Base-by-base conservation (phyloP, 2,888 invertebrate genomes). In the Drosophila monieri region DNA sequence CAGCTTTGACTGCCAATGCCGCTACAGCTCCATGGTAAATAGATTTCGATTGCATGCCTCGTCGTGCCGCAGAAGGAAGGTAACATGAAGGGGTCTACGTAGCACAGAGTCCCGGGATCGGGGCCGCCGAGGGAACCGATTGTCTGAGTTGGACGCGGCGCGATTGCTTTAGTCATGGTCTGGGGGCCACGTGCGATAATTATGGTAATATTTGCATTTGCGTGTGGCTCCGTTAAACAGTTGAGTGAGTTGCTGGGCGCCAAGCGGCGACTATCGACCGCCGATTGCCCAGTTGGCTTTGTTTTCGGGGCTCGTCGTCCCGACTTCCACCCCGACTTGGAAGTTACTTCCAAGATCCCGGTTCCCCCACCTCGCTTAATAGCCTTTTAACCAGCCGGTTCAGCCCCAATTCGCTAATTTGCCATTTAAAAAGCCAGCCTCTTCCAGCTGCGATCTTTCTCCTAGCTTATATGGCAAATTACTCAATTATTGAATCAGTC, bases 161-260 rank as follows among this genome's bases (percentile, higher is more conserved):
- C 85, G 76, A 86, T 80, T 80, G 81, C 79, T 84, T 86, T 86
- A 73, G 84, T 84, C 84, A 84, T 84, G 84, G 87, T 84, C 84
- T 84, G 81, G 55, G 81, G 77, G 74, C 68, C 83, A 74, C 77
- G 84, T 84, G 84, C 87, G 84, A 84, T 84, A 85, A 84, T 84
- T 84, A 84, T 84, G 84, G 85, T 84, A 84, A 84, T 84, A 86
- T 85, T 84, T 86, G 87, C 85, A 84, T 86, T 84, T 84, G 84
- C 84, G 87, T 84, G 84, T 84, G 84, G 84, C 84, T 84, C 77
- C 87, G 85, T 79, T 84, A 79, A 86, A 84, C 84, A 86, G 84
- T 84, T 86, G 84, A 84, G 85, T 85, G 84, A 84, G 74, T 73
- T 69, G 87, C 73, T 74, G 84, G 86, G 86, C 84, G 86, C 83